Evolutionary conservation across 2,113 vertebrate species (phyloP).

Genomic region (Dermatemys mawii): DNA sequence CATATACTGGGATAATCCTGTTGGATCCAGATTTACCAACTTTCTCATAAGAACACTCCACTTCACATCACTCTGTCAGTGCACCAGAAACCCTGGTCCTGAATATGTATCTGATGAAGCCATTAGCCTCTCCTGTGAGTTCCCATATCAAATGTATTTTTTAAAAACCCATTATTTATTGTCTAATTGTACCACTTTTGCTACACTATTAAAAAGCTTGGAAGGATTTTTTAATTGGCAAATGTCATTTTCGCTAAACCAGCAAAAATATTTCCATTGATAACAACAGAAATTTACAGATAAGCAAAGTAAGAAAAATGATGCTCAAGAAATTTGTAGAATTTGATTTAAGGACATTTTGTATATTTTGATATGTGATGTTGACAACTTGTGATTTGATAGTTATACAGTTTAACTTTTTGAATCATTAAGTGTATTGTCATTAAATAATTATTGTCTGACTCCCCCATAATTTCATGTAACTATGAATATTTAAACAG

Average conservation of each 20-base stretch:
- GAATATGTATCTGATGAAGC: not conserved
- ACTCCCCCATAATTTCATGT: not conserved
- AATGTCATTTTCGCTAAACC: not conserved
- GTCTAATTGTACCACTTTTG: not conserved
- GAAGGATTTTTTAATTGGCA: not conserved
- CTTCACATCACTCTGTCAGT: not conserved
- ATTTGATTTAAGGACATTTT: not conserved
- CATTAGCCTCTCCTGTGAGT: not conserved
- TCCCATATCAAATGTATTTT: not conserved
- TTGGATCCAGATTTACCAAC: not conserved
- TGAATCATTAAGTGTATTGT: not conserved
- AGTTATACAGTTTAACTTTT: not conserved
- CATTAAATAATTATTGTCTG: not conserved
- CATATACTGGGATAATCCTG: not conserved
- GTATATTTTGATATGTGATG: not conserved
- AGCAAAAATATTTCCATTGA: not conserved
- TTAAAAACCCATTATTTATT: not conserved
- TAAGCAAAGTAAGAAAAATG: not conserved
- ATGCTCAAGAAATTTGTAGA: not conserved
- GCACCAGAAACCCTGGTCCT: not conserved
- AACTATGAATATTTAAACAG: not conserved
- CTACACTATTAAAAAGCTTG: not conserved
- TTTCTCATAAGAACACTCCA: not conserved
- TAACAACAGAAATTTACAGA: not conserved
- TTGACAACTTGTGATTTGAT: not conserved